These are phyloP conservation scores for Dioctria rufipes DNA, from an alignment of 2,888 invertebrate species.

Conservation along the genomic window DNA sequence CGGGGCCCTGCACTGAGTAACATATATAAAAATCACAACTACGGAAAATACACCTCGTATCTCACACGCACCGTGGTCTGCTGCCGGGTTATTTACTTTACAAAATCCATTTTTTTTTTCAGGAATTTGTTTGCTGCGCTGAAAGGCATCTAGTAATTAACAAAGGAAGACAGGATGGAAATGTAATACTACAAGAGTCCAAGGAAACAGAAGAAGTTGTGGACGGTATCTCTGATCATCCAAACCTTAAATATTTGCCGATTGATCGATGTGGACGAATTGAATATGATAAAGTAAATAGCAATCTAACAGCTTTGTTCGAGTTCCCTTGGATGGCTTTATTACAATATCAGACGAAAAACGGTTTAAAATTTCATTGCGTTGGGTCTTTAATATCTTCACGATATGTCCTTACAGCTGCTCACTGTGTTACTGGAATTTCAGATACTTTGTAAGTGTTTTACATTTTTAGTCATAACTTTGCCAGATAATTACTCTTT, in stretches of 20 bases:
- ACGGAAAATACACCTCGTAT: too few relatives aligned
- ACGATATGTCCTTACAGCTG: slow-evolving; percentile 67
- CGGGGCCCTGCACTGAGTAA: too few relatives aligned
- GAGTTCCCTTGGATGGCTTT: slow-evolving; percentile 86
- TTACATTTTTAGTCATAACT: neutral
- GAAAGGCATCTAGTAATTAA: slow-evolving; percentile 19
- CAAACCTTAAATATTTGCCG: slow-evolving; percentile 45
- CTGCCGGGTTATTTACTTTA: too few relatives aligned
- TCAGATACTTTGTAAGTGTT: slow-evolving; percentile 62
- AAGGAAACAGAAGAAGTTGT: neutral
- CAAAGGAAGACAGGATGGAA: neutral
- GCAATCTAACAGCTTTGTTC: slow-evolving; percentile 75
- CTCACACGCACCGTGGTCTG: too few relatives aligned
- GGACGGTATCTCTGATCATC: slow-evolving; percentile 51
- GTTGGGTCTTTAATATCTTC: slow-evolving; percentile 67
- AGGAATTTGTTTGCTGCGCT: slow-evolving; percentile 49
- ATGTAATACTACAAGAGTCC: neutral
- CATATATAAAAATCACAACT: too few relatives aligned
- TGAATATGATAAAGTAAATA: slow-evolving; percentile 75
- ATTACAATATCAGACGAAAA: slow-evolving; percentile 74
- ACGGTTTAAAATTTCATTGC: slow-evolving; percentile 66
- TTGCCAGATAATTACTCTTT: too few relatives aligned
- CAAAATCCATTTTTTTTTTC: neutral
- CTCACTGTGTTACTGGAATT: slow-evolving; percentile 64
- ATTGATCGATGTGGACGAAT: slow-evolving; percentile 74